Evolutionary conservation across 1,140 invertebrate species (phyloP).

Genomic region (Cotesia chilonis): DNA sequence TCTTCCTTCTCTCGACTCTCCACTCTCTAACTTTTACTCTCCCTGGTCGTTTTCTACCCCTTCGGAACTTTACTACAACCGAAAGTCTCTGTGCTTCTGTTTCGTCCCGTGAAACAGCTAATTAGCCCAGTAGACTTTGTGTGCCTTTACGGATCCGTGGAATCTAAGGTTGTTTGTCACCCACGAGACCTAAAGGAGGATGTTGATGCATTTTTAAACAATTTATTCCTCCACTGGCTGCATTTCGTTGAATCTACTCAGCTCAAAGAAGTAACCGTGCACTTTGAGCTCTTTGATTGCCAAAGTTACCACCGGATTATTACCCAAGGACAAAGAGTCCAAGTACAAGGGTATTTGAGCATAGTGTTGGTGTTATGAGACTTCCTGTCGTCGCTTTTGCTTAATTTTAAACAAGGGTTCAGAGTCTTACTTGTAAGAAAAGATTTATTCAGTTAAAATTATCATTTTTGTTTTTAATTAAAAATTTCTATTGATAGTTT

Average conservation of each 20-base stretch:
- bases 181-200: conserved; percentile 35
- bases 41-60: conserved; percentile 8
- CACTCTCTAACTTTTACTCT: background rate
- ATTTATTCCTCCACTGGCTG: background rate
- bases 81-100: conserved; percentile 25
- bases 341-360: background rate
- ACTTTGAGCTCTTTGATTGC: conserved; percentile 18
- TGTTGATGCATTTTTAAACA: background rate
- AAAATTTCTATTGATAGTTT: too few species aligned
- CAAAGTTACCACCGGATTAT: conserved; percentile 1
- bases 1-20: background rate
- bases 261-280: background rate
- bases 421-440: too few species aligned
- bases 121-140: conserved; percentile 53
- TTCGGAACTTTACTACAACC: background rate
- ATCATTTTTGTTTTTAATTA: too few species aligned
- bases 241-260: background rate
- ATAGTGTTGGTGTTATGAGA: conserved; percentile 16
- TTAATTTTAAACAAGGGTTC: too few species aligned
- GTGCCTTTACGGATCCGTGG: conserved; percentile 53
- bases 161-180: conserved; percentile 61
- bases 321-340: background rate
- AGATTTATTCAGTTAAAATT: too few species aligned
- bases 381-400: conserved; percentile 3
- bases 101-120: conserved; percentile 50